phyloP scores from a whole-genome alignment of 1,140 invertebrate species.

The Elysia chlorotica region DNA sequence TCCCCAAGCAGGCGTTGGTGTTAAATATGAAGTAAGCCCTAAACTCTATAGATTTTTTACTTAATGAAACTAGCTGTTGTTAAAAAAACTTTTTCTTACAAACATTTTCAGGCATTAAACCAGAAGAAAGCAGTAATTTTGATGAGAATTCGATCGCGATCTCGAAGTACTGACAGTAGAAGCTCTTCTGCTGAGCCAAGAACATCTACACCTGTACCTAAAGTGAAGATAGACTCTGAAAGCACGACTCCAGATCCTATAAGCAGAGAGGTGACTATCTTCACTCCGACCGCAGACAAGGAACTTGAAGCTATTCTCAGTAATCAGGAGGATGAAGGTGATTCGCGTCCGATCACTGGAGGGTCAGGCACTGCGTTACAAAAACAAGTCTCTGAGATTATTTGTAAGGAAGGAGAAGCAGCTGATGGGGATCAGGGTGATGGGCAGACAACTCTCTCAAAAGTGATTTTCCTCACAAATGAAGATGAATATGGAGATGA shows the following conservation, averaged over 20 bases:
- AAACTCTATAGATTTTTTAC: no score
- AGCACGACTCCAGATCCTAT: slow-evolving; percentile 7
- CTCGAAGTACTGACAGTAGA: slow-evolving; percentile 1
- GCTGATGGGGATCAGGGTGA: no score
- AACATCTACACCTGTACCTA: not conserved
- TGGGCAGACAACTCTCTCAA: not conserved
- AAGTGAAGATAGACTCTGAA: not conserved
- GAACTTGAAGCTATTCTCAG: slow-evolving; percentile 43
- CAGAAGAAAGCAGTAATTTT: slow-evolving; percentile 31
- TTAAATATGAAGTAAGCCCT: not conserved
- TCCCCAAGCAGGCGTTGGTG: not conserved
- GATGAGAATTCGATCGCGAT: slow-evolving; percentile 30
- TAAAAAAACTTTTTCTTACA: no score
- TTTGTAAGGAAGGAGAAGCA: slow-evolving; percentile 21
- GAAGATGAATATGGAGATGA: not conserved
- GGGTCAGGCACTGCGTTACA: no score
- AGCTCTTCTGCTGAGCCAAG: not conserved
- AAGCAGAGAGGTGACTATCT: slow-evolving; percentile 36
- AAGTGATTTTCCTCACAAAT: not conserved
- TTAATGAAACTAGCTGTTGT: no score
- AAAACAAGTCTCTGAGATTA: no score
- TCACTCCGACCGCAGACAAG: slow-evolving; percentile 48
- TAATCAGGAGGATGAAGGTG: slow-evolving; percentile 15
- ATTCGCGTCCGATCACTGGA: slow-evolving; percentile 26
- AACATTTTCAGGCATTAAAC: slow-evolving; percentile 30